phyloP scores from a whole-genome alignment of 2,888 invertebrate species.

The Melipona bicolor region DNA sequence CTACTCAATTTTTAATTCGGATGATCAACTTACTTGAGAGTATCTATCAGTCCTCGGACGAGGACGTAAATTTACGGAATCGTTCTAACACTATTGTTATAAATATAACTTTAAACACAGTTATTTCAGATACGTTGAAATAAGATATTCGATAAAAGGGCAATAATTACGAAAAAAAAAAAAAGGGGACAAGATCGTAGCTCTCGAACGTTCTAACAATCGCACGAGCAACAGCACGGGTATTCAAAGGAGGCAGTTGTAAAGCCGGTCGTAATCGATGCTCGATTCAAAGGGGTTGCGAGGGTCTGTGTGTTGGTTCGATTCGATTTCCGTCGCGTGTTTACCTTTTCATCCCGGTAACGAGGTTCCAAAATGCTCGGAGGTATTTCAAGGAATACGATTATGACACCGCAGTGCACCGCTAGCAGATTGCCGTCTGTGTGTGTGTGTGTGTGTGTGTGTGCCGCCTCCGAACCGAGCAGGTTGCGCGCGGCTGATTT shows the following conservation, averaged over 20 bases:
- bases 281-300: not conserved
- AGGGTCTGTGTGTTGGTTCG: not conserved
- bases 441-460: not conserved
- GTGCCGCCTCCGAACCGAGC: constrained; percentile 16
- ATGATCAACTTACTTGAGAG: too few relatives aligned
- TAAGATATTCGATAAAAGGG: too few relatives aligned
- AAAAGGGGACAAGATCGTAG: not conserved
- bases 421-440: not conserved
- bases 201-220: too few relatives aligned
- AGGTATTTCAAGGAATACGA: constrained; percentile 48
- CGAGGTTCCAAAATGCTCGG: constrained; percentile 27
- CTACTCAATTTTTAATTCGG: not conserved
- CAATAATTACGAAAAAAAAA: too few relatives aligned
- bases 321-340: constrained; percentile 24
- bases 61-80: too few relatives aligned
- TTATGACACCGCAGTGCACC: constrained; percentile 49
- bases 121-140: too few relatives aligned
- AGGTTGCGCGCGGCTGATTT: constrained; percentile 55
- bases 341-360: constrained; percentile 14
- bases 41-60: too few relatives aligned
- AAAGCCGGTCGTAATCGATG: constrained; percentile 1
- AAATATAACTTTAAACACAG: too few relatives aligned
- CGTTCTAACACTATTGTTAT: too few relatives aligned
- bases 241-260: not conserved
- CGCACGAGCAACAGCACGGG: not conserved